Base-by-base conservation (phyloP, 1,140 invertebrate species). In the Drosophila tristis region DNA sequence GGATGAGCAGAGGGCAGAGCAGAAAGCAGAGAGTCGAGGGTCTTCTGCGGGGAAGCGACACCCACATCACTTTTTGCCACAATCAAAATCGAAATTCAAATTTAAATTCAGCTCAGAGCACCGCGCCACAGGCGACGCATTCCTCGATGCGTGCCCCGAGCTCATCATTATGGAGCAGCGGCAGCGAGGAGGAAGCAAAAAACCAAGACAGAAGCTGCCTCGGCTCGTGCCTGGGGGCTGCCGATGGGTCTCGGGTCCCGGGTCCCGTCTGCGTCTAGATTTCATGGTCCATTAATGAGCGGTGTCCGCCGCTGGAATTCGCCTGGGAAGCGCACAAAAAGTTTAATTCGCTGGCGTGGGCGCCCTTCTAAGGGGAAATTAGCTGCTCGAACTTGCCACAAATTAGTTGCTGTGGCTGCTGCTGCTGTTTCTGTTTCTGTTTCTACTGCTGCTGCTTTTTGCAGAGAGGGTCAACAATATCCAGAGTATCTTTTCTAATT, bases 241-340 rank as follows among this genome's bases (percentile, higher is more conserved):
- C 31, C 31, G 9, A 55, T 56, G 56, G 62, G 9, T 35, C 4
- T 55, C n/a, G 51, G 62, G 79, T 84, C 80, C 84, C 77, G 63
- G 53, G 50, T 59, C 76, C 79, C 76, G 78, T 59, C 78, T 85
- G 16, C 35, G 60, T 74, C 60, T 80, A 80, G 60, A 90, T 86
- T 90, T 90, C 70, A 90, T 90, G 86, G 78, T 82, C 68, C 78
- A 80, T 90, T 86, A 90, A 86, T 65, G 49, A 77, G 67, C 72
- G 29, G 49, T 48, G 44, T 47, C 57, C 61, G 60, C 23, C 29
- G 9, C 49, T 53, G 58, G 75, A 73, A 82, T 79, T 80, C 48
- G 48, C 50, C 50, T 65, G 74, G 49, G 54, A 75, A 73, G 6
- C 59, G 53, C 31, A 53, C 75, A 89, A 89, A 81, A 89, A 87